phyloP scores from a whole-genome alignment of 1,140 invertebrate species.

The Ganaspis sp. region DNA sequence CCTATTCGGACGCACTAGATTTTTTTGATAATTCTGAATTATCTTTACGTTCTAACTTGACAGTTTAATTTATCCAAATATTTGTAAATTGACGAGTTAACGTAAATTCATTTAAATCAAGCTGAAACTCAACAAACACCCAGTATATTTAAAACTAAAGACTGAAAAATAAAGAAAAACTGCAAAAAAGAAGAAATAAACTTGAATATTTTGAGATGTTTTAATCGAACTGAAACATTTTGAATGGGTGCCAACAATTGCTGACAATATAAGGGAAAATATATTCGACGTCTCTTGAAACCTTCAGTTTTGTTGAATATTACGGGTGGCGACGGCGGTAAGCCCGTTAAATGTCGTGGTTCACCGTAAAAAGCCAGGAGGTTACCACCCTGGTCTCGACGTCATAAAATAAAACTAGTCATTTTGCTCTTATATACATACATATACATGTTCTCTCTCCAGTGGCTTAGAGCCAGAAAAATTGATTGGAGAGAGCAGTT shows the following conservation, averaged over 20 bases:
- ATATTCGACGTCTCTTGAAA: slow-evolving; percentile 51
- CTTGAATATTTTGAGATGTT: background rate
- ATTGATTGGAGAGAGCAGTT: slow-evolving; percentile 1
- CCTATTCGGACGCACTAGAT: too few species aligned
- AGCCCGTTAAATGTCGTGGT: slow-evolving; percentile 75
- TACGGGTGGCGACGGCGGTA: slow-evolving; percentile 64
- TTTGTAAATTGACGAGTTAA: too few species aligned
- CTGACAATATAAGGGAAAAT: slow-evolving; percentile 6
- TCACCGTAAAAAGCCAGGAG: slow-evolving; percentile 73
- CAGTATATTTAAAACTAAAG: background rate
- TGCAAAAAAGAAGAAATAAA: background rate
- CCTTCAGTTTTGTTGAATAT: slow-evolving; percentile 62
- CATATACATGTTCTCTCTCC: background rate
- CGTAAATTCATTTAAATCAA: too few species aligned
- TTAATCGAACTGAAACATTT: background rate
- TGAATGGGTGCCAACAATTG: background rate
- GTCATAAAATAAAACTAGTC: slow-evolving; percentile 71
- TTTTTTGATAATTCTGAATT: too few species aligned
- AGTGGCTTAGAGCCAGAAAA: background rate
- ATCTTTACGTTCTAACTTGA: too few species aligned
- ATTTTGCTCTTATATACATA: slow-evolving; percentile 30
- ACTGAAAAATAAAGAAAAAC: too few species aligned
- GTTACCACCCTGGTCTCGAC: slow-evolving; percentile 58
- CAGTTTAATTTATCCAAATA: too few species aligned
- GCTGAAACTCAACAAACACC: too few species aligned